Conservation (phyloP, 2,113 vertebrate genomes). For the Prinia subflava region DNA sequence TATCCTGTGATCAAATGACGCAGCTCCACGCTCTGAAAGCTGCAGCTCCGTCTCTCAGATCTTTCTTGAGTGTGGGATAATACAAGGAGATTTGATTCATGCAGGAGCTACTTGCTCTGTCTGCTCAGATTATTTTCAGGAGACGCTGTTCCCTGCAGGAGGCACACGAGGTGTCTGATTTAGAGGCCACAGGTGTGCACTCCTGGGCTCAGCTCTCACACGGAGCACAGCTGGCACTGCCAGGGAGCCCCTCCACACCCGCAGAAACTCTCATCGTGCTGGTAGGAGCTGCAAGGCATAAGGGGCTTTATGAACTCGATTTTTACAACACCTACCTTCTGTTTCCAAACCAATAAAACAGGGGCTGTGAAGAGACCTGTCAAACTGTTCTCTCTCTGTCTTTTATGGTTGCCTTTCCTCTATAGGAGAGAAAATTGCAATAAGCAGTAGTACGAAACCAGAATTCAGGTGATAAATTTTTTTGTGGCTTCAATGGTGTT, state of each 20-base stretch:
- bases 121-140: neutral
- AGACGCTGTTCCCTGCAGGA: neutral
- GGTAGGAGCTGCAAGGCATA: neutral
- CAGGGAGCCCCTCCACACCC: neutral
- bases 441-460: neutral
- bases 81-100: neutral
- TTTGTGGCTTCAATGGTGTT: neutral
- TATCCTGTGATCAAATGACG: neutral
- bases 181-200: rapidly evolving
- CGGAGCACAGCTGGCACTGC: neutral
- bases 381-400: neutral
- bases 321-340: neutral
- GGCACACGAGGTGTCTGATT: neutral
- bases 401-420: neutral
- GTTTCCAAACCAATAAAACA: neutral
- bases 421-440: neutral
- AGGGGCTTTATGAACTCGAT: neutral
- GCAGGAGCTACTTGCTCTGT: neutral
- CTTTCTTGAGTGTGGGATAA: neutral
- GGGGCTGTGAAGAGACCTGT: neutral
- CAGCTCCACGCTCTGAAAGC: neutral
- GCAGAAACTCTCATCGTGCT: neutral
- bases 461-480: neutral
- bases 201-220: neutral
- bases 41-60: neutral